Conservation (phyloP, 37 sponge, comb jelly and placozoan genomes). For the Theonella swinhoei region DNA sequence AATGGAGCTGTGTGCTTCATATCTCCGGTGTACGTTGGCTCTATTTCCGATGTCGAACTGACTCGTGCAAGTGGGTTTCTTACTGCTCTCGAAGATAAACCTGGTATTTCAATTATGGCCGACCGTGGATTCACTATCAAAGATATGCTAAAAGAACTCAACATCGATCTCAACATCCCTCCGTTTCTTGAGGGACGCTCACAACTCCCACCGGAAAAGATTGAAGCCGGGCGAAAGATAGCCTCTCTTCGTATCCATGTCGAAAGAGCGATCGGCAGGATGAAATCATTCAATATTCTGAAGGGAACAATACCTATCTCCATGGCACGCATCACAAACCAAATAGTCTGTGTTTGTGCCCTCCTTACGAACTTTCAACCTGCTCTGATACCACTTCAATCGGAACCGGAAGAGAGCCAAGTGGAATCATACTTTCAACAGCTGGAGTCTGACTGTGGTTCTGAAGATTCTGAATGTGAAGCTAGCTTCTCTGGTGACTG, state of each 20-base stretch:
- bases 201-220: conserved; percentile 53
- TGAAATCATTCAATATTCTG: conserved; percentile 49
- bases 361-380: conserved; percentile 70
- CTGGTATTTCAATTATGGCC: conserved; percentile 61
- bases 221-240: conserved; percentile 51
- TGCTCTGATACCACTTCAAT: conserved; percentile 34
- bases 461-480: background rate
- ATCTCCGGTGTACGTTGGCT: conserved; percentile 33
- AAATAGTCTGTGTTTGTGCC: conserved; percentile 60
- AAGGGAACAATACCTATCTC: conserved; percentile 42
- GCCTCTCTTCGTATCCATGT: conserved; percentile 68
- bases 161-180: conserved; percentile 59
- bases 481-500: background rate
- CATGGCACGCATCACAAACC: conserved; percentile 54
- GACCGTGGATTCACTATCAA: conserved; percentile 70
- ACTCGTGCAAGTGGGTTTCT: conserved; percentile 28
- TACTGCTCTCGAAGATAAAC: conserved; percentile 21
- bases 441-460: background rate
- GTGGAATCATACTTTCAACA: conserved; percentile 21
- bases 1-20: conserved; percentile 51
- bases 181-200: conserved; percentile 56
- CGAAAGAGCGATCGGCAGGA: conserved; percentile 63
- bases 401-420: background rate
- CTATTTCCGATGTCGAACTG: conserved; percentile 54
- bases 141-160: conserved; percentile 42